phyloP scores from a whole-genome alignment of 1,140 invertebrate species.

The Zeugodacus cucurbitae region DNA sequence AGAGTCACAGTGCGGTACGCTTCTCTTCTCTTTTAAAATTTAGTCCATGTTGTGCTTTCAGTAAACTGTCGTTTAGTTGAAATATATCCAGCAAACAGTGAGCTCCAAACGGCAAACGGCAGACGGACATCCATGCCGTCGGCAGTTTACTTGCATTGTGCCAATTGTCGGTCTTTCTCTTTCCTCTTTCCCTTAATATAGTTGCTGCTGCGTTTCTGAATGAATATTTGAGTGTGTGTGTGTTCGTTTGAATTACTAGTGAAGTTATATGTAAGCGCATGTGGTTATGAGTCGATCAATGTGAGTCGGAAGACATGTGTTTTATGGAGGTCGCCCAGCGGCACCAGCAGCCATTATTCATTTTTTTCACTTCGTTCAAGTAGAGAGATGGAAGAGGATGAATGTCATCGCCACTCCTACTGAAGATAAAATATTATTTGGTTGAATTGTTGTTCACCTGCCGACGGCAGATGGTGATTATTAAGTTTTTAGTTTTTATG shows the following conservation, averaged over 20 bases:
- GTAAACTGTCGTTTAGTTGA: background rate
- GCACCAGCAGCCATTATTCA: constrained; percentile 58
- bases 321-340: constrained; percentile 47
- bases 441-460: background rate
- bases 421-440: no score
- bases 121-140: background rate
- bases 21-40: background rate
- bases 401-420: no score
- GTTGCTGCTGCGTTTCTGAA: background rate
- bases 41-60: background rate
- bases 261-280: constrained; percentile 21
- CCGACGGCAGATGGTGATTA: background rate
- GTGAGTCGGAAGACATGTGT: constrained; percentile 54
- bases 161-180: background rate
- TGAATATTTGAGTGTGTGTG: constrained; percentile 43
- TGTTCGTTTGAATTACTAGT: constrained; percentile 43
- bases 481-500: no score
- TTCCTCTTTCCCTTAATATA: background rate
- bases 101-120: background rate
- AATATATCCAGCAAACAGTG: background rate
- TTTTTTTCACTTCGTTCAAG: constrained; percentile 46
- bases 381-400: background rate
- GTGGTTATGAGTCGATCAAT: constrained; percentile 52
- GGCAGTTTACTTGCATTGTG: constrained; percentile 18
- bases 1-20: background rate